Percentiles rank a stretch among this genome's conserved stretches.
Evolutionary conservation across 2,797 vertebrate species (phyloP).

Genomic region (Coendou prehensilis): DNA sequence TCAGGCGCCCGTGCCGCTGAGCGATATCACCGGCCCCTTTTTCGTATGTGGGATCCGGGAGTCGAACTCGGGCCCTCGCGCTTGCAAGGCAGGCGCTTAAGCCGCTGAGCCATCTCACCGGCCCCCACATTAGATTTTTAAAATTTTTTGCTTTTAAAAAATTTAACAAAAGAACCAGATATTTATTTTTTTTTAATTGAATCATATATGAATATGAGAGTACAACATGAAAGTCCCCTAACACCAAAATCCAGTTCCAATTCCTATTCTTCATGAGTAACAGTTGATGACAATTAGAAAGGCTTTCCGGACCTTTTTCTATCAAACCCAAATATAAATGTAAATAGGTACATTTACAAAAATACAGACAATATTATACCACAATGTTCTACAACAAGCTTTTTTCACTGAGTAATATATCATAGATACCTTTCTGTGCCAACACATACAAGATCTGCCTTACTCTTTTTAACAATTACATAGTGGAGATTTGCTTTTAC

Average conservation of each 20-base stretch:
- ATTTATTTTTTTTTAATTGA: neutral
- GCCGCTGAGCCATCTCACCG: too few relatives aligned
- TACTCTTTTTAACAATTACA: neutral
- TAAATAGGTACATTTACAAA: neutral
- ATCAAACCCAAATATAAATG: neutral
- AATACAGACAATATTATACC: neutral
- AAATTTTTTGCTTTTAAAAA: neutral
- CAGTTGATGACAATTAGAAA: neutral
- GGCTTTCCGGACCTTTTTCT: neutral
- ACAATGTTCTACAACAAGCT: neutral
- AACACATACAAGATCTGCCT: neutral
- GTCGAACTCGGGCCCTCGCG: too few relatives aligned
- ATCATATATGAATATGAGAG: neutral
- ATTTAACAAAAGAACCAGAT: neutral
- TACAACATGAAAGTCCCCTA: neutral
- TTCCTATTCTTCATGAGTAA: neutral
- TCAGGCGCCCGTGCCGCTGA: too few relatives aligned
- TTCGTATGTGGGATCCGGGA: too few relatives aligned
- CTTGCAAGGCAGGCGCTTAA: too few relatives aligned
- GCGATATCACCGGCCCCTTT: too few relatives aligned
- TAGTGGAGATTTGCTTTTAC: neutral
- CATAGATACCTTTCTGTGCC: neutral
- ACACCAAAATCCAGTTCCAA: neutral
- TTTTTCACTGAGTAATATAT: constrained; percentile 6
- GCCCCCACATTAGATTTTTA: neutral